phyloP scores from a whole-genome alignment of 2,888 invertebrate genomes.

The Physocephala rufipes region DNA sequence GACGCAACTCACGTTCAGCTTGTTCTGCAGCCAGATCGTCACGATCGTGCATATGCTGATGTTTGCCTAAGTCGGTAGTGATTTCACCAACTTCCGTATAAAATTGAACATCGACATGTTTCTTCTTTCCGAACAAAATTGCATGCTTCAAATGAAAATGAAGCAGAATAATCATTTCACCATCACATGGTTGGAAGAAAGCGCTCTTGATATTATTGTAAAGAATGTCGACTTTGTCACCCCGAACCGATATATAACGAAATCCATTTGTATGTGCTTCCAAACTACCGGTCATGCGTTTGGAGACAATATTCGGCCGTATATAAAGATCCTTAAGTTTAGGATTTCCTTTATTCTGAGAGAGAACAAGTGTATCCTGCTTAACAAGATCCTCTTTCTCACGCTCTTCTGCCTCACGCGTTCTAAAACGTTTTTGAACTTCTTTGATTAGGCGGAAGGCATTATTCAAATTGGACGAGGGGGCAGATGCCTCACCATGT shows the following conservation, averaged over 20 bases:
- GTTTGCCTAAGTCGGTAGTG: conserved; percentile 98
- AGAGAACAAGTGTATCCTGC: conserved; percentile 94
- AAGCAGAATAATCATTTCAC: conserved; percentile 98
- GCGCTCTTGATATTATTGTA: conserved; percentile 99
- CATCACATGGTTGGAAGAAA: conserved; percentile 98
- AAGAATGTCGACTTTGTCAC: conserved; percentile 98
- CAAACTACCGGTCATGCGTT: conserved; percentile 90
- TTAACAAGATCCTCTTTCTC: conserved; percentile 99
- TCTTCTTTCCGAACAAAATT: conserved; percentile 99
- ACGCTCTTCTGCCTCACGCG: conserved; percentile 96
- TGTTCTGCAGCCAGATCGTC: conserved; percentile 99
- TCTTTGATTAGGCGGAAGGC: conserved; percentile 98
- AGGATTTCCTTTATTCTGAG: conserved; percentile 96
- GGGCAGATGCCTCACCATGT: conserved; percentile 92
- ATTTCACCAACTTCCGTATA: conserved; percentile 99
- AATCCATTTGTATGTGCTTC: conserved; percentile 98
- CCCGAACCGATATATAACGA: conserved; percentile 97
- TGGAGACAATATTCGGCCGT: conserved; percentile 97
- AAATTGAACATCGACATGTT: conserved; percentile 98
- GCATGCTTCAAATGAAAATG: conserved; percentile 99
- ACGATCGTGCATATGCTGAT: conserved; percentile 99
- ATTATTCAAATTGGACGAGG: conserved; percentile 94
- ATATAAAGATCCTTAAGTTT: conserved; percentile 97
- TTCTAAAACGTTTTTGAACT: conserved; percentile 98
- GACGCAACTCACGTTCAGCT: conserved; percentile 94